Percentiles rank a stretch among this genome's conserved stretches.
phyloP scores from a whole-genome alignment of 2,797 vertebrate genomes.

The Heteromormyrus szaboi region DNA sequence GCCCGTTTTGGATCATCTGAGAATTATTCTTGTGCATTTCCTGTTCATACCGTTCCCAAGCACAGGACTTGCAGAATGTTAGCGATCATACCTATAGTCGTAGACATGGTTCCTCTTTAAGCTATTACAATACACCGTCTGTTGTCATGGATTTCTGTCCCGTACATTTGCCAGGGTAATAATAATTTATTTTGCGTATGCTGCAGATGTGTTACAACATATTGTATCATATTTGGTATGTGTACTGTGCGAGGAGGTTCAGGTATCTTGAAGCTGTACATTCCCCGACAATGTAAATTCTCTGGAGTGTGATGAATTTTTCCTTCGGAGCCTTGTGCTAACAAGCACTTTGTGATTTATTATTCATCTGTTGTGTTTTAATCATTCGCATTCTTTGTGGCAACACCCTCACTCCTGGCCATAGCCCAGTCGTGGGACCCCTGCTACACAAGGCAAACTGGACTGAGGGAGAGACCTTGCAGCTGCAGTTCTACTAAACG shows the following conservation, averaged over 20 bases:
- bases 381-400: conserved; percentile 30
- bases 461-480: conserved; percentile 49
- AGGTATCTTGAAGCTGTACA: conserved; percentile 50
- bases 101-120: background rate
- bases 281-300: conserved; percentile 62
- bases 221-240: conserved; percentile 32
- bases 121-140: conserved; percentile 19
- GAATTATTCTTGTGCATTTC: background rate
- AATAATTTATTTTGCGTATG: background rate
- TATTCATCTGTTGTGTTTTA: conserved; percentile 55
- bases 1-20: background rate
- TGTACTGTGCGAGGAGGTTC: conserved; percentile 61
- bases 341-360: conserved; percentile 57
- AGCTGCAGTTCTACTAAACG: conserved; percentile 30
- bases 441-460: conserved; percentile 32
- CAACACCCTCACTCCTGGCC: conserved; percentile 48
- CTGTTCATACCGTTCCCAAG: background rate
- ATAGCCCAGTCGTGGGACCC: conserved; percentile 37
- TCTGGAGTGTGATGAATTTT: conserved; percentile 59
- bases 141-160: conserved; percentile 28
- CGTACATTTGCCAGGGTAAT: background rate
- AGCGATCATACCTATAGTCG: background rate
- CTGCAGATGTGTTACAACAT: background rate
- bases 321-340: conserved; percentile 40
- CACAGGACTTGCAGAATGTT: background rate